phyloP scores from a whole-genome alignment of 2,888 invertebrate genomes.

The Petrolisthes cinctipes region DNA sequence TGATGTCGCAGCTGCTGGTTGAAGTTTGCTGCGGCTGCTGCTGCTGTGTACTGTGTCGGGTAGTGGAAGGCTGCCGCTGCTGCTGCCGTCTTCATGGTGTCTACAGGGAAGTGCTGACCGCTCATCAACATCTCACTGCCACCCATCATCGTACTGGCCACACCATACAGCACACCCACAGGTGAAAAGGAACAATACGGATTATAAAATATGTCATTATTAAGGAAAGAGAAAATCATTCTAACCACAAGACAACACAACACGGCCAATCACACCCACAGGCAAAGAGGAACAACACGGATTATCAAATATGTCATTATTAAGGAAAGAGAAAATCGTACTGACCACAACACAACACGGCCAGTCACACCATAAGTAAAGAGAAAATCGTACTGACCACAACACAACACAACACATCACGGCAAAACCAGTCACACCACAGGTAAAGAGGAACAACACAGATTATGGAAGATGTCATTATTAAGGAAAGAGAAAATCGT shows the following conservation, averaged over 20 bases:
- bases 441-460: too few species aligned
- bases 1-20: constrained; percentile 62
- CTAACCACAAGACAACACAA: too few species aligned
- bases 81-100: constrained; percentile 49
- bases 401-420: too few species aligned
- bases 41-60: constrained; percentile 56
- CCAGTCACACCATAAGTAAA: too few species aligned
- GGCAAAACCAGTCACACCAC: too few species aligned
- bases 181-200: neutral
- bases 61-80: constrained; percentile 52
- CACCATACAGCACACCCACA: neutral
- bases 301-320: constrained; percentile 1
- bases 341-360: too few species aligned
- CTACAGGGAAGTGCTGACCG: constrained; percentile 57
- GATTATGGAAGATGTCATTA: too few species aligned
- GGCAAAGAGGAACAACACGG: too few species aligned
- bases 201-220: neutral
- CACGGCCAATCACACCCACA: neutral
- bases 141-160: constrained; percentile 51
- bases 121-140: constrained; percentile 56
- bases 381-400: too few species aligned
- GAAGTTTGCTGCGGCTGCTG: constrained; percentile 60
- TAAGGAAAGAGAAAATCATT: neutral
- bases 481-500: too few species aligned
- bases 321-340: neutral